Conservation (phyloP, 2,888 invertebrate genomes). For the Cyaniris semiargus region DNA sequence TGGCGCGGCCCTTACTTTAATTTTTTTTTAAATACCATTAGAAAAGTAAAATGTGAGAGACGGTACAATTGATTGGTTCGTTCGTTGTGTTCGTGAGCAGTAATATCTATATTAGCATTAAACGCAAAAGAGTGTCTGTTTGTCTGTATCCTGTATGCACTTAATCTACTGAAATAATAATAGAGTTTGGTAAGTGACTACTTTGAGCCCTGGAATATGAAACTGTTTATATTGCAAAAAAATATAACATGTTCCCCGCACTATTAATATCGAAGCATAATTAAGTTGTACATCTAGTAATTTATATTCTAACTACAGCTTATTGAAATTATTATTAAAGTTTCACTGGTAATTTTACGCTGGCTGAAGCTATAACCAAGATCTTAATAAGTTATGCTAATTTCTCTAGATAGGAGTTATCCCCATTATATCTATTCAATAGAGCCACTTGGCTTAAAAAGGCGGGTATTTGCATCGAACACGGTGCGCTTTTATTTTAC, state of each 20-base stretch:
- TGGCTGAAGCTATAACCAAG: neutral
- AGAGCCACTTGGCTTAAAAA: constrained; percentile 32
- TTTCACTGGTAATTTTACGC: neutral
- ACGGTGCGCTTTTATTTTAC: neutral
- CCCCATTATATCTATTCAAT: neutral
- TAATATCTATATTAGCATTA: no score
- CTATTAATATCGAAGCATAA: neutral
- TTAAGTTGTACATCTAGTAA: neutral
- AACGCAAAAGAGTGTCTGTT: neutral
- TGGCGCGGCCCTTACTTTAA: no score
- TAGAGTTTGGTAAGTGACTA: neutral
- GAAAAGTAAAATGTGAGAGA: no score
- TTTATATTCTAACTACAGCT: neutral
- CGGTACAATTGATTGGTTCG: no score
- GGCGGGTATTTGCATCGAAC: neutral
- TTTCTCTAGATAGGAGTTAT: neutral
- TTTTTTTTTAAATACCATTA: no score
- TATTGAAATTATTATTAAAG: neutral
- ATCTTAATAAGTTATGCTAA: neutral
- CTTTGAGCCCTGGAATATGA: no score
- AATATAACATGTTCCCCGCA: no score
- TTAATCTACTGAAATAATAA: neutral
- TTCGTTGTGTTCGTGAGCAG: no score
- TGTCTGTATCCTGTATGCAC: neutral
- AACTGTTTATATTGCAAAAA: no score